Base-by-base conservation (phyloP, 2,797 vertebrate genomes). In the Enteromius treurensis region DNA sequence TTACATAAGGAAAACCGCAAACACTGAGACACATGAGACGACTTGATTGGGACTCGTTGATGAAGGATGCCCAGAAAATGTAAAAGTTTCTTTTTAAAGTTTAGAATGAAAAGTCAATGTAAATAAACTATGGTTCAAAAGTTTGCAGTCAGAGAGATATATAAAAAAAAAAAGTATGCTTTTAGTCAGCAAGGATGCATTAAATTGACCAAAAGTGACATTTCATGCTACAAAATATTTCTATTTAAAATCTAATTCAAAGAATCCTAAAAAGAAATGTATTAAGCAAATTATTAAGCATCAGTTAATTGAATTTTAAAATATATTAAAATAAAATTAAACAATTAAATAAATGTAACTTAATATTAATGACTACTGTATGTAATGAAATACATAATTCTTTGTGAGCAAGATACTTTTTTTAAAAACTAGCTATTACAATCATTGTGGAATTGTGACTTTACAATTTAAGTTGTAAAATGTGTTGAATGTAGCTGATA, bases 1-100 rank as follows among this genome's bases (percentile, higher is more conserved):
- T 93, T 92, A 91, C 34, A 26, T 90, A 92, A 92, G 65, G 73
- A 80, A 78, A 88, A 11, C 21, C 78, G 47, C 83, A 37, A 68
- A 84, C 76, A 78, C 58, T 58, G 70, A 83, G 68, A 81, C 77
- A 77, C 82, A 87, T 84, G 76, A 87, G 82, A 85, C 40, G 23
- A 62, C 23, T 73, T 68, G 40, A 82, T 62, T 51, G 78, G 75
- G 14, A 68, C 29, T 7, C 17, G 5, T 11, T 47, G 26, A 21
- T 0, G 15, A 79, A 75, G 15, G 14, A 74, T 21, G 71, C 26
- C 58, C 29, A 26, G 51, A 81, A 80, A 73, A 81, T 55, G 84
- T 64, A 58, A 29, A 8, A 3, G 49, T 65, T 76, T 40, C 8
- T 40, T 40, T 40, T 40, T 9, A 40, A 40, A 40, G 8, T 9